phyloP scores from a whole-genome alignment of 2,797 vertebrate genomes.

The Gadopsis bispinosus region DNA sequence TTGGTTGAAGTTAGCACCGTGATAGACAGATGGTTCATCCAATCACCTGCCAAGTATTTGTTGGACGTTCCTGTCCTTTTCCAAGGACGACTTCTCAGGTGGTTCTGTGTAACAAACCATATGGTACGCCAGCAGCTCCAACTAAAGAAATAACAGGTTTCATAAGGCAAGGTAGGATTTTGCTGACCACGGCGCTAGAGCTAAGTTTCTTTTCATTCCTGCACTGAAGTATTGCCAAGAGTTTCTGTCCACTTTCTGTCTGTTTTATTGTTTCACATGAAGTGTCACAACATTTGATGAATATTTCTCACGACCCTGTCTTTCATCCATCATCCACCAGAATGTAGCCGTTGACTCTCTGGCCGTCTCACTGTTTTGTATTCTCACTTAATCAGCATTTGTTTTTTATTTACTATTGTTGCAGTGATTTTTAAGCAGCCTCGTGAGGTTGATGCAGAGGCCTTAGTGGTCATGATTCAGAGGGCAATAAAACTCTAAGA shows the following conservation, averaged over 20 bases:
- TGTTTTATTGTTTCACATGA: slow-evolving; percentile 18
- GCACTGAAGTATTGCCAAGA: slow-evolving; percentile 17
- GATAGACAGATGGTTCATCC: too few relatives aligned
- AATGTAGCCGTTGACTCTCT: not conserved
- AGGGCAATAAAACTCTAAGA: slow-evolving; percentile 42
- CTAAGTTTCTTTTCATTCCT: slow-evolving; percentile 27
- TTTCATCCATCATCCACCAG: not conserved
- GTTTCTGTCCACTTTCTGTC: slow-evolving; percentile 1
- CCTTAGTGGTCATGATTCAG: slow-evolving; percentile 54
- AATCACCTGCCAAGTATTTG: too few relatives aligned
- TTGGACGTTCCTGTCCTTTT: too few relatives aligned
- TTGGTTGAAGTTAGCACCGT: too few relatives aligned
- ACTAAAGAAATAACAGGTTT: slow-evolving; percentile 26
- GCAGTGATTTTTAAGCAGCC: slow-evolving; percentile 39
- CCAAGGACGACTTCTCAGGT: too few relatives aligned
- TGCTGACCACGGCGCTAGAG: not conserved
- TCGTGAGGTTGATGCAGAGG: slow-evolving; percentile 35
- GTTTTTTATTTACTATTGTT: slow-evolving; percentile 45
- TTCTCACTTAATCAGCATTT: slow-evolving; percentile 42
- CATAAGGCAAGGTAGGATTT: slow-evolving; percentile 9
- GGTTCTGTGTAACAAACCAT: too few relatives aligned
- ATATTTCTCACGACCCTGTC: slow-evolving; percentile 2
- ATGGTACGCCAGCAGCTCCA: not conserved
- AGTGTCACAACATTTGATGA: slow-evolving; percentile 9
- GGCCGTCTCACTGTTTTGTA: slow-evolving; percentile 5